Evolutionary conservation across 2,797 vertebrate genomes (phyloP).

Genomic region (Capromys pilorides): DNA sequence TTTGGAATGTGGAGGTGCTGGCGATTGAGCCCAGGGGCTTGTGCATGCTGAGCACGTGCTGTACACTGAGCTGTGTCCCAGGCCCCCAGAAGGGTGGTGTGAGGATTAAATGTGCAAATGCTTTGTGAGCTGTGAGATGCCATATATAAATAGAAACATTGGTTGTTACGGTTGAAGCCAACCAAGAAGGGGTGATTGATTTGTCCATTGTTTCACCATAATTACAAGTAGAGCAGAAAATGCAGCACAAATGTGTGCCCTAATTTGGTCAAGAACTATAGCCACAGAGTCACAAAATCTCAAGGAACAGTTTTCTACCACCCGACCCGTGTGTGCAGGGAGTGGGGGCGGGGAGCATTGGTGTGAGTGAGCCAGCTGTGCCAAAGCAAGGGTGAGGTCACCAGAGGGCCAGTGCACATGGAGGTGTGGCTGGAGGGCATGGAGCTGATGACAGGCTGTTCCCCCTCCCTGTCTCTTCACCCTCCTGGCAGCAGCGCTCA

Average conservation of each 20-base stretch:
- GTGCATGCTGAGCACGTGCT: not conserved
- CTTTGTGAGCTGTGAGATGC: not conserved
- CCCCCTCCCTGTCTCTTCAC: slow-evolving; percentile 9
- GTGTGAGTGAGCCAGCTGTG: not conserved
- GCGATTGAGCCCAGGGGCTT: not conserved
- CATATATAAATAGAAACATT: not conserved
- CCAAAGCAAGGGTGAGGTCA: slow-evolving; percentile 66
- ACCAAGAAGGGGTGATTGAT: not conserved
- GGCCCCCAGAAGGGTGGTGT: not conserved
- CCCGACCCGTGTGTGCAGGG: accelerated
- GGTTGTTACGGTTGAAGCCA: not conserved
- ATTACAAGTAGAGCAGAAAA: slow-evolving; percentile 44
- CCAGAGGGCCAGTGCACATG: slow-evolving; percentile 57
- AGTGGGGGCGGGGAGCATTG: not conserved
- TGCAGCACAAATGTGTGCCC: not conserved
- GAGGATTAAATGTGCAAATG: not conserved
- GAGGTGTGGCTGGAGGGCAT: slow-evolving; percentile 61
- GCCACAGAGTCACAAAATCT: not conserved
- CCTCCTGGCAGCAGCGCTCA: slow-evolving; percentile 59
- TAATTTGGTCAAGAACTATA: slow-evolving; percentile 1
- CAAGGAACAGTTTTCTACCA: not conserved
- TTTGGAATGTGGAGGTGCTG: not conserved
- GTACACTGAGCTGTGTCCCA: not conserved
- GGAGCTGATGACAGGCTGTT: not conserved
- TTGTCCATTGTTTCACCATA: not conserved